Evolutionary conservation across 2,888 invertebrate species (phyloP).

Genomic region (Chymomyza amoena): DNA sequence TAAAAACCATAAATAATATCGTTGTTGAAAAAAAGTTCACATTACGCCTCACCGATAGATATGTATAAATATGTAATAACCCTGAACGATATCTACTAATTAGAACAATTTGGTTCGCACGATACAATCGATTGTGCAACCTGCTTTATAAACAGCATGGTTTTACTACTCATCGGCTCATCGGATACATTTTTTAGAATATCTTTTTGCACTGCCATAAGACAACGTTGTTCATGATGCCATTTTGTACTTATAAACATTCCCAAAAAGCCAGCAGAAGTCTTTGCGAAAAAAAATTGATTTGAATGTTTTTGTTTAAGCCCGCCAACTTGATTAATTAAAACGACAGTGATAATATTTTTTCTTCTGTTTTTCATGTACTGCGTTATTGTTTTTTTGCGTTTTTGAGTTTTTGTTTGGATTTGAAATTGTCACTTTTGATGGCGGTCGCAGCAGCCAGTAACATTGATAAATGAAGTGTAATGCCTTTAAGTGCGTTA

Average conservation of each 20-base stretch:
- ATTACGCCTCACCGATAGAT: too few relatives aligned
- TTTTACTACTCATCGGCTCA: too few relatives aligned
- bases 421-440: conserved; percentile 20
- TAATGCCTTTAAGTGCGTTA: conserved; percentile 16
- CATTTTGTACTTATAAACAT: neutral
- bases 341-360: conserved; percentile 27
- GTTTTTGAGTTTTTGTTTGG: conserved; percentile 4
- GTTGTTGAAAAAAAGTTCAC: too few relatives aligned
- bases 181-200: too few relatives aligned
- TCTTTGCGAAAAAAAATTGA: neutral
- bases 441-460: neutral
- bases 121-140: too few relatives aligned
- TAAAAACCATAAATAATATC: too few relatives aligned
- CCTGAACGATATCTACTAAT: too few relatives aligned
- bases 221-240: neutral
- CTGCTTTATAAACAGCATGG: too few relatives aligned
- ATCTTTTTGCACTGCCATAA: neutral
- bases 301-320: neutral
- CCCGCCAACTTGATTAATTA: conserved; percentile 50
- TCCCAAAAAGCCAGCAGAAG: neutral
- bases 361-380: conserved; percentile 3
- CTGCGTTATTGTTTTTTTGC: neutral
- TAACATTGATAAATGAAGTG: conserved; percentile 51
- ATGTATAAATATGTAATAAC: too few relatives aligned
- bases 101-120: too few relatives aligned